phyloP scores from a whole-genome alignment of 2,888 invertebrate species.

The Agapostemon virescens region DNA sequence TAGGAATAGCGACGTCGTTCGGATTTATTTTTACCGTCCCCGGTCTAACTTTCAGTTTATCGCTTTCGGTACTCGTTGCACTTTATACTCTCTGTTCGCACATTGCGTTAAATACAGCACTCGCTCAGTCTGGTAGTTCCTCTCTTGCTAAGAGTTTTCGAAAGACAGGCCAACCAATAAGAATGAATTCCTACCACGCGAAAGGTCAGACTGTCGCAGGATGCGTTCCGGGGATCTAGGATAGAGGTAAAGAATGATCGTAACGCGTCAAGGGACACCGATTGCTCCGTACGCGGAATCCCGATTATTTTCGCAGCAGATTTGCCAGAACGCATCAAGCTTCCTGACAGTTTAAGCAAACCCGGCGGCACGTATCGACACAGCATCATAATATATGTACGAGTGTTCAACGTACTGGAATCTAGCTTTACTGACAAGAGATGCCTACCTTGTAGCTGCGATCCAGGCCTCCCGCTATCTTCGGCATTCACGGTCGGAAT shows the following conservation, averaged over 20 bases:
- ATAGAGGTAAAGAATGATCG: background rate
- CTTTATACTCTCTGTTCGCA: too few species aligned
- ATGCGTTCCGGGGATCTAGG: background rate
- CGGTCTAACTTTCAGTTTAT: too few species aligned
- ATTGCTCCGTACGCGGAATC: background rate
- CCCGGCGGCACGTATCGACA: slow-evolving; percentile 71
- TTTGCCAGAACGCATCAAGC: slow-evolving; percentile 67
- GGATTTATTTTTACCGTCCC: too few species aligned
- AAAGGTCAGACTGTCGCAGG: slow-evolving; percentile 2
- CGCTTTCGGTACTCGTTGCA: too few species aligned
- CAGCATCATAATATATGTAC: slow-evolving; percentile 75
- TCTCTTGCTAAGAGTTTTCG: too few species aligned
- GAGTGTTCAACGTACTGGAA: slow-evolving; percentile 74
- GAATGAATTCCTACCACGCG: background rate
- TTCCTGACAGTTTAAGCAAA: slow-evolving; percentile 67
- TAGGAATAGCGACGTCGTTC: too few species aligned
- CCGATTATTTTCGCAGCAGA: slow-evolving; percentile 57
- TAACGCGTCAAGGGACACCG: background rate
- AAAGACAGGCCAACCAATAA: background rate
- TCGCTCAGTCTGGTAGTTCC: too few species aligned
- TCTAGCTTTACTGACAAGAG: slow-evolving; percentile 74
- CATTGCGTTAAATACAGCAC: too few species aligned
- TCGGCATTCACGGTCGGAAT: slow-evolving; percentile 57
- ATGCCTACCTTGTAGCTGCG: slow-evolving; percentile 64
- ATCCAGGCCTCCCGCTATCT: slow-evolving; percentile 60